Evolutionary conservation across 1,140 invertebrate species (phyloP).

Genomic region (Polypedilum vanderplanki): DNA sequence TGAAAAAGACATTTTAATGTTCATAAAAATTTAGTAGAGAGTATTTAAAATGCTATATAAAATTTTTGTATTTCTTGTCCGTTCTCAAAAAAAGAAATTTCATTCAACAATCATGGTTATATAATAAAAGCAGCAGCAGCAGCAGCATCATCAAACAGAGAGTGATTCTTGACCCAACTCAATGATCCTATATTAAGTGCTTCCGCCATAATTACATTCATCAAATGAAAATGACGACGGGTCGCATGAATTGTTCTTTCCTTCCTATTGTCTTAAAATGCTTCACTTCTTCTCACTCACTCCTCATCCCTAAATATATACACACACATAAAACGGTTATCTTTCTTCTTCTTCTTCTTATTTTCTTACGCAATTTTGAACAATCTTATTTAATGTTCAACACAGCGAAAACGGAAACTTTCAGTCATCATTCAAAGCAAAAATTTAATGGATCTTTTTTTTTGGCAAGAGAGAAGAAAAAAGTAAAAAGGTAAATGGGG

Average conservation of each 20-base stretch:
- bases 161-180: conserved; percentile 2
- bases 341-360: no score
- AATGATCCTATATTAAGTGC: conserved; percentile 12
- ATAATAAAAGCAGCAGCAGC: no score
- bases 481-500: background rate
- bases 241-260: background rate
- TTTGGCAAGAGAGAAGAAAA: background rate
- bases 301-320: no score
- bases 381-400: conserved; percentile 7
- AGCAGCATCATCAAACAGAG: background rate
- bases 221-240: conserved; percentile 17
- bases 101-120: background rate
- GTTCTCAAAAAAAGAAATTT: background rate
- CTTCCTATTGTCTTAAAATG: background rate
- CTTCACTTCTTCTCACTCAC: background rate
- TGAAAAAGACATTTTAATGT: no score
- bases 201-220: conserved; percentile 12
- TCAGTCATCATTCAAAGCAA: background rate
- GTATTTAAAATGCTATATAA: background rate
- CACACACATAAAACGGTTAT: no score
- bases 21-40: background rate
- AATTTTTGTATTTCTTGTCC: background rate
- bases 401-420: background rate
- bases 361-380: background rate
- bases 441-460: background rate